Conservation (phyloP, 2,888 invertebrate species). For the Ceramica pisi region DNA sequence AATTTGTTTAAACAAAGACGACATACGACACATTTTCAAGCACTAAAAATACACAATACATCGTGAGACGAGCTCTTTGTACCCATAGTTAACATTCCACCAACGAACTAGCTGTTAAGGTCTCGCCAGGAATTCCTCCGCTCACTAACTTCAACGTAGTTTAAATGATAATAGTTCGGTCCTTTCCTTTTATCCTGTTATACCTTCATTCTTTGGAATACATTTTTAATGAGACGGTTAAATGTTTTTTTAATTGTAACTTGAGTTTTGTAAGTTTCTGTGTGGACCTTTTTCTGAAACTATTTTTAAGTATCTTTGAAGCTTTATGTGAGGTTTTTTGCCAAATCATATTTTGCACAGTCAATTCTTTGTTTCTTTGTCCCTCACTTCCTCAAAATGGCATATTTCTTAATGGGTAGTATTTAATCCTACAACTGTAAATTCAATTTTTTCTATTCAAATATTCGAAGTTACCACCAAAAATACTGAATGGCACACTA, state of each 20-base stretch:
- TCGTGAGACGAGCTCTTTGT: slow-evolving; percentile 66
- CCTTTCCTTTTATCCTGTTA: slow-evolving; percentile 59
- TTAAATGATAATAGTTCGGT: slow-evolving; percentile 68
- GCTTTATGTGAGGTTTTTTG: not conserved
- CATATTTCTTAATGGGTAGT: too few species aligned
- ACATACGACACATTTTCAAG: slow-evolving; percentile 49
- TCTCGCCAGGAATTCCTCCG: slow-evolving; percentile 53
- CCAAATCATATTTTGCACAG: too few species aligned
- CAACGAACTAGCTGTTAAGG: slow-evolving; percentile 47
- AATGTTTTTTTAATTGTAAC: slow-evolving; percentile 36
- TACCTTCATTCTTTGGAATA: slow-evolving; percentile 38
- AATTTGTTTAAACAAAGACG: slow-evolving; percentile 45
- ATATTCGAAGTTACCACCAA: too few species aligned
- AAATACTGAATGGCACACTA: too few species aligned
- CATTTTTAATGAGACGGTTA: slow-evolving; percentile 37
- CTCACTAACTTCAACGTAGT: slow-evolving; percentile 71
- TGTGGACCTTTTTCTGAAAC: not conserved
- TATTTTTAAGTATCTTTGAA: not conserved
- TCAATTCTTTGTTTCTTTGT: too few species aligned
- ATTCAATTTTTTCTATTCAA: too few species aligned
- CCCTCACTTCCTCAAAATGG: too few species aligned
- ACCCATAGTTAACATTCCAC: slow-evolving; percentile 78
- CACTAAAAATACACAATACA: slow-evolving; percentile 54
- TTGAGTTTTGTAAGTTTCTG: not conserved
- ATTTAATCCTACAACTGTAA: too few species aligned